A percentile compares a stretch with the other conserved stretches of the same genome.
Evolutionary conservation across 2,797 vertebrate genomes (phyloP).

Genomic region (Microctenopoma lineatum): DNA sequence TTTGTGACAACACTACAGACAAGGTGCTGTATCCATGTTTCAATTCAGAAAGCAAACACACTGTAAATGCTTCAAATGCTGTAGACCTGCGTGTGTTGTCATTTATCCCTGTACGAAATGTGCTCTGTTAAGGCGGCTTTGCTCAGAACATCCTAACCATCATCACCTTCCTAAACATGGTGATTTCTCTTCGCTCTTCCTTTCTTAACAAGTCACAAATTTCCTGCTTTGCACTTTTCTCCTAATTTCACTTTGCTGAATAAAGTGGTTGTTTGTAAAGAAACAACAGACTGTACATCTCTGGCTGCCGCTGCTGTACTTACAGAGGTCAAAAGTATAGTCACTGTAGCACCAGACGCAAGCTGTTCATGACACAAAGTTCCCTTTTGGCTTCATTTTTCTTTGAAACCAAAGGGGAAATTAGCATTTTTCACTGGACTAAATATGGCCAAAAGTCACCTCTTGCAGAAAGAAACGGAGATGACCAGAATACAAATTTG

Average conservation of each 20-base stretch:
- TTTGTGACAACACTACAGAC: neutral
- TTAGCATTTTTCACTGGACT: constrained; percentile 36
- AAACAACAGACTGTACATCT: constrained; percentile 5
- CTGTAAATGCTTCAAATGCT: neutral
- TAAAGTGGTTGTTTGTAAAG: constrained; percentile 14
- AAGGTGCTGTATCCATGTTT: neutral
- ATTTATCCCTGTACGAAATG: neutral
- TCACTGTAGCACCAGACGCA: neutral
- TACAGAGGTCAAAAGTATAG: constrained; percentile 18
- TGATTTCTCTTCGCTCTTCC: neutral
- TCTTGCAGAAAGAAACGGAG: constrained; percentile 27
- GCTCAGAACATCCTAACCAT: neutral
- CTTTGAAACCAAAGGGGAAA: constrained; percentile 31
- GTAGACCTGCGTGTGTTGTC: neutral
- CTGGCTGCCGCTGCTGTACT: neutral
- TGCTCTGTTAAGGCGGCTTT: neutral
- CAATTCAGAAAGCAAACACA: neutral
- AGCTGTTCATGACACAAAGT: constrained; percentile 23
- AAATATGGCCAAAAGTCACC: constrained; percentile 41
- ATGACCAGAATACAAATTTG: constrained; percentile 61
- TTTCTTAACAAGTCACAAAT: neutral
- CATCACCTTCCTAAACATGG: neutral
- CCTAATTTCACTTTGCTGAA: constrained; percentile 13
- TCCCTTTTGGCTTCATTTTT: constrained; percentile 22
- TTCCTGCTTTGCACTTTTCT: neutral